Percentiles rank a stretch among this genome's conserved stretches.
These are phyloP conservation scores for Smutsia gigantea DNA, from an alignment of 2,797 vertebrate species.

Conservation along the genomic window DNA sequence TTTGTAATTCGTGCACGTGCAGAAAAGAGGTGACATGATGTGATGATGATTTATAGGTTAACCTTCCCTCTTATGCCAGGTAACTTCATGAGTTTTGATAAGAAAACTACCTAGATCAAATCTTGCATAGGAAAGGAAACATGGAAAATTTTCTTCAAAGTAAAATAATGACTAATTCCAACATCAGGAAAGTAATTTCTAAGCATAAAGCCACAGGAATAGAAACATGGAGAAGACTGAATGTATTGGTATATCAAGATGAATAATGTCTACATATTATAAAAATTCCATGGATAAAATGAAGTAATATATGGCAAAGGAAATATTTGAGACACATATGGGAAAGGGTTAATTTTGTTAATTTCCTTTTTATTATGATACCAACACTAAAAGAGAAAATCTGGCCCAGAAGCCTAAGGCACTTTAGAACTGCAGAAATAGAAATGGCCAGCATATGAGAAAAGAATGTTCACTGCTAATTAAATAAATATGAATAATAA, in stretches of 20 bases:
- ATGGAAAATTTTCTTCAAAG: not conserved
- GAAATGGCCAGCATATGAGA: not conserved
- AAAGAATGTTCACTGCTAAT: not conserved
- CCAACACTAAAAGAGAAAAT: not conserved
- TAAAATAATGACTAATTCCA: not conserved
- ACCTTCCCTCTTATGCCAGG: conserved; percentile 28
- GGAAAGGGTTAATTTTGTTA: not conserved
- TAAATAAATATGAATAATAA: not conserved
- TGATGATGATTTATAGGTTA: conserved; percentile 23
- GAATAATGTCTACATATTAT: not conserved
- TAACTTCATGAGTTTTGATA: not conserved
- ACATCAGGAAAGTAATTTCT: not conserved
- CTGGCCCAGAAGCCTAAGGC: not conserved
- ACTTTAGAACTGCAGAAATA: not conserved
- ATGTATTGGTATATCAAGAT: not conserved
- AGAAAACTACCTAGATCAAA: not conserved
- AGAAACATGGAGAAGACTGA: not conserved
- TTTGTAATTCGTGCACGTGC: not conserved
- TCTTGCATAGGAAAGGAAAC: not conserved
- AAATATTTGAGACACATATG: not conserved
- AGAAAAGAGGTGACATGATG: conserved; percentile 21
- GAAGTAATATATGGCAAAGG: not conserved
- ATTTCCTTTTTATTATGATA: not conserved
- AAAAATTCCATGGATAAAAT: not conserved
- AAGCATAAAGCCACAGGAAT: not conserved